phyloP scores from a whole-genome alignment of 2,888 invertebrate species.

The Nomada lathburiana region DNA sequence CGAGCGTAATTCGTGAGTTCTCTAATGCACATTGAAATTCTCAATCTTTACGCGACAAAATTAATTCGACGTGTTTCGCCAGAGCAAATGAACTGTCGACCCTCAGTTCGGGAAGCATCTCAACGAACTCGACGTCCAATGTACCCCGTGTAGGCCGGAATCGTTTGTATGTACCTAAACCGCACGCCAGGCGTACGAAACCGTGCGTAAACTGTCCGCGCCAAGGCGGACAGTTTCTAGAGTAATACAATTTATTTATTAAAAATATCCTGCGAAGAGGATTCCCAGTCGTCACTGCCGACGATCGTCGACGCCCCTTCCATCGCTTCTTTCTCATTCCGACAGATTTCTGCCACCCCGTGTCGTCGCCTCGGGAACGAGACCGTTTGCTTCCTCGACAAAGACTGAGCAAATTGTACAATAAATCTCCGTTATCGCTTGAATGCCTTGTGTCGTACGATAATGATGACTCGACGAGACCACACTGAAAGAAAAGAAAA shows the following conservation, averaged over 20 bases:
- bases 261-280: slow-evolving; percentile 37
- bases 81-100: background rate
- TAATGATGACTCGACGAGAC: slow-evolving; percentile 65
- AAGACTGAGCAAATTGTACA: slow-evolving; percentile 68
- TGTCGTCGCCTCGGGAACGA: slow-evolving; percentile 18
- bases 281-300: slow-evolving; percentile 61
- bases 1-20: background rate
- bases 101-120: slow-evolving; percentile 1
- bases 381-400: slow-evolving; percentile 58
- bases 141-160: slow-evolving; percentile 69
- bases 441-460: slow-evolving; percentile 56
- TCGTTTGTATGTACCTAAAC: slow-evolving; percentile 74
- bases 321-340: slow-evolving; percentile 19
- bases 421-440: slow-evolving; percentile 48
- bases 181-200: slow-evolving; percentile 68
- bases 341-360: slow-evolving; percentile 6
- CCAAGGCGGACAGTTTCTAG: slow-evolving; percentile 76
- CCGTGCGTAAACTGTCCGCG: slow-evolving; percentile 68
- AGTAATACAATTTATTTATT: slow-evolving; percentile 77
- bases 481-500: slow-evolving; percentile 34
- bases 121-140: slow-evolving; percentile 49
- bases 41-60: background rate
- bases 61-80: background rate
- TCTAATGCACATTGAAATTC: background rate
- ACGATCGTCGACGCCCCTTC: slow-evolving; percentile 45